phyloP scores from a whole-genome alignment of 2,888 invertebrate genomes.

The Rhorus exstirpatorius region DNA sequence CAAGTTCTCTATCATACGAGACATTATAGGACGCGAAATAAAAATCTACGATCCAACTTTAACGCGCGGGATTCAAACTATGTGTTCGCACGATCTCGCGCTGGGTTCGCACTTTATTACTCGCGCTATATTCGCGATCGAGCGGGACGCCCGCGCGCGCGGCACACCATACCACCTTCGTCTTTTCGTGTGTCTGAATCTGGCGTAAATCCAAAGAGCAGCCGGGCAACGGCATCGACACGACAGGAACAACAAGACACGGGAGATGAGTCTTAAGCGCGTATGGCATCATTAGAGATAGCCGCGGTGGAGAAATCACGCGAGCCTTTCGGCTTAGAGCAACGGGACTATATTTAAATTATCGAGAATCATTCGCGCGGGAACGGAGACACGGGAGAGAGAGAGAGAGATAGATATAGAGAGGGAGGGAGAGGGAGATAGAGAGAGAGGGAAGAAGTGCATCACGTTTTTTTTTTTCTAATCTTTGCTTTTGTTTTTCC shows the following conservation, averaged over 20 bases:
- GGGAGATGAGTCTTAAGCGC: conserved; percentile 20
- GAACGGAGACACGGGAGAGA: too few species aligned
- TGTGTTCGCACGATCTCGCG: too few species aligned
- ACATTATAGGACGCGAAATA: too few species aligned
- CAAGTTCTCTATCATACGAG: too few species aligned
- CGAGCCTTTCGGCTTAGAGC: conserved; percentile 19
- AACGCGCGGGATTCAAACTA: too few species aligned
- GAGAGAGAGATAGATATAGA: too few species aligned
- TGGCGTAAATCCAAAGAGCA: conserved; percentile 57
- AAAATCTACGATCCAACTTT: too few species aligned
- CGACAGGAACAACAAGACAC: conserved; percentile 44
- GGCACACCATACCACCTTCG: too few species aligned
- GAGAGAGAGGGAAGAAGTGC: conserved; percentile 25
- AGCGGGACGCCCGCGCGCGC: conserved; percentile 13
- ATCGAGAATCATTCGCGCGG: conserved; percentile 55
- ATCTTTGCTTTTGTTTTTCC: not conserved
- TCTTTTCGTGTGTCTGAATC: conserved; percentile 32
- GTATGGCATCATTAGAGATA: conserved; percentile 8
- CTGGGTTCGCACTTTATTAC: not conserved
- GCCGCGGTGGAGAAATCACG: conserved; percentile 33
- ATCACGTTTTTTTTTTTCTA: not conserved
- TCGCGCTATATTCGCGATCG: conserved; percentile 50
- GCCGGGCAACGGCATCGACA: conserved; percentile 51
- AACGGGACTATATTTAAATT: conserved; percentile 63
- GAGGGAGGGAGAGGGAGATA: too few species aligned